Evolutionary conservation across 2,888 invertebrate species (phyloP).

Genomic region (Gandaritis pyraliata): DNA sequence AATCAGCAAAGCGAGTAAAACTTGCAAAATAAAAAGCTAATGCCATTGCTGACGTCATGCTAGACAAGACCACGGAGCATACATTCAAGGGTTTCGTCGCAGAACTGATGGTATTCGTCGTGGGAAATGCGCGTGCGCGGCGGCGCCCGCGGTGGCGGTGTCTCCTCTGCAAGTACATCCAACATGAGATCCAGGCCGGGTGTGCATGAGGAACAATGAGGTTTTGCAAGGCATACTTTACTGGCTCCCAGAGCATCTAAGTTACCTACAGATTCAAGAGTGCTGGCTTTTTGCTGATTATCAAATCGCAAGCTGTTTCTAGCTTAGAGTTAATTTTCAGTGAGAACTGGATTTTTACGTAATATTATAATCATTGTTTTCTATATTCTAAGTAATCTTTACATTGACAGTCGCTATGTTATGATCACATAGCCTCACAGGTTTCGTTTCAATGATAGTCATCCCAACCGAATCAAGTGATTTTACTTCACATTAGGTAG

Average conservation of each 20-base stretch:
- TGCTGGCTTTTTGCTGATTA: constrained; percentile 1
- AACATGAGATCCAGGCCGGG: constrained; percentile 36
- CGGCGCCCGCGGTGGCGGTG: constrained; percentile 67
- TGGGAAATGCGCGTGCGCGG: constrained; percentile 85
- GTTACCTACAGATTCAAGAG: not conserved
- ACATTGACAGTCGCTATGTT: too few relatives aligned
- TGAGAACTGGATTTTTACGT: not conserved
- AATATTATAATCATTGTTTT: too few relatives aligned
- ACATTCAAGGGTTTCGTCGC: constrained; percentile 92
- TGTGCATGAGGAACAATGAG: constrained; percentile 49
- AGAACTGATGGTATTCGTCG: constrained; percentile 92
- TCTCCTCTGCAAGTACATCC: constrained; percentile 43
- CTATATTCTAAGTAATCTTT: too few relatives aligned
- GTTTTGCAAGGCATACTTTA: constrained; percentile 35
- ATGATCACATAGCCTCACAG: not conserved
- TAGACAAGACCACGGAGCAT: constrained; percentile 58
- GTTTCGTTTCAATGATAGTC: not conserved
- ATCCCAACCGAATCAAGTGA: not conserved
- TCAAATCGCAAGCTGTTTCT: constrained; percentile 2
- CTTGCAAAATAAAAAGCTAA: constrained; percentile 63
- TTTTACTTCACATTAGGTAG: too few relatives aligned
- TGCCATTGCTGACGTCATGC: constrained; percentile 57
- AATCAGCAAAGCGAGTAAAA: constrained; percentile 29
- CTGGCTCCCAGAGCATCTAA: not conserved
- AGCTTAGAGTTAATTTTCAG: not conserved